These are phyloP conservation scores for Nephrotoma flavescens DNA, from an alignment of 2,888 invertebrate genomes.

Conservation along the genomic window DNA sequence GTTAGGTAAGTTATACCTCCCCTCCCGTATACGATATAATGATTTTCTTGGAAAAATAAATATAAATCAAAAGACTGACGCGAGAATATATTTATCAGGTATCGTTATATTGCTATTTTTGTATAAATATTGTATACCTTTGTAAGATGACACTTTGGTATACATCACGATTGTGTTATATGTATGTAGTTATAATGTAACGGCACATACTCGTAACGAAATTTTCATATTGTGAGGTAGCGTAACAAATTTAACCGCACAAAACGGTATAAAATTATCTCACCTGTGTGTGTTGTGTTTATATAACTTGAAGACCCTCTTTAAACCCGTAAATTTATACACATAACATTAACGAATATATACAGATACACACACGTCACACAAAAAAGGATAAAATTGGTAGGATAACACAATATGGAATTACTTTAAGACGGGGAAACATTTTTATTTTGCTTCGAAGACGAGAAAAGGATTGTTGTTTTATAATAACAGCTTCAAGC, in stretches of 20 bases:
- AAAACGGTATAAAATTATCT: not conserved
- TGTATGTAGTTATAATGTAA: not conserved
- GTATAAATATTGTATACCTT: not conserved
- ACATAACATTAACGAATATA: not conserved
- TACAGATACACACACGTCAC: not conserved
- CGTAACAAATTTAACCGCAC: not conserved
- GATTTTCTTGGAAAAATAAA: not conserved
- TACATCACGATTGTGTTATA: not conserved
- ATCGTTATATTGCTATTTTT: not conserved
- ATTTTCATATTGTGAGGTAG: not conserved
- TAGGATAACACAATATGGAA: not conserved
- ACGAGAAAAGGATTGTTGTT: not conserved
- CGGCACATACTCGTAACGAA: not conserved
- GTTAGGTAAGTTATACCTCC: conserved; percentile 52
- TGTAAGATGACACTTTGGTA: not conserved
- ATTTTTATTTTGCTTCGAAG: not conserved
- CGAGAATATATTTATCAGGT: not conserved
- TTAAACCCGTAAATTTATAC: not conserved
- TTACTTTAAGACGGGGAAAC: not conserved
- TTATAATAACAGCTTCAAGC: not conserved
- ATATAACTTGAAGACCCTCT: not conserved
- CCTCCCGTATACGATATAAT: not conserved
- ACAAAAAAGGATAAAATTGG: not conserved
- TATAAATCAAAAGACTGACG: not conserved
- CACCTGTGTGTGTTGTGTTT: not conserved